Percentiles rank a stretch among this genome's conserved stretches.
Conservation (phyloP, 2,888 invertebrate species). For the Tenthredo scrophulariae region DNA sequence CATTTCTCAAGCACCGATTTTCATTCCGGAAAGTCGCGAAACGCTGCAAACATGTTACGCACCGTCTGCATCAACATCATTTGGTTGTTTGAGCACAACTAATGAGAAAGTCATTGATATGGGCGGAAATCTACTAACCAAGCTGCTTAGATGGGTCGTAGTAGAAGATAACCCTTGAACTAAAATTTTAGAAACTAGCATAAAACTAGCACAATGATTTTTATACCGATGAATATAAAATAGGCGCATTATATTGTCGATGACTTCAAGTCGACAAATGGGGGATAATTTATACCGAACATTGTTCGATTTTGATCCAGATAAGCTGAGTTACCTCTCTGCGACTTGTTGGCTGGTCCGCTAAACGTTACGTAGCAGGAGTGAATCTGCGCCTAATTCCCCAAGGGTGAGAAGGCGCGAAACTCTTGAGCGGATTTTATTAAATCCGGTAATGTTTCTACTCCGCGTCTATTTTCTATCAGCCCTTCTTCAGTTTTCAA, state of each 20-base stretch:
- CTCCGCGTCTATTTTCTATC: neutral
- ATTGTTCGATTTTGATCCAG: conserved; percentile 24
- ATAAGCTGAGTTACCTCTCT: conserved; percentile 12
- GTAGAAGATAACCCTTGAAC: neutral
- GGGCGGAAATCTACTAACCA: neutral
- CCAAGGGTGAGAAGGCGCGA: neutral
- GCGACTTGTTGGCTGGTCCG: conserved; percentile 25
- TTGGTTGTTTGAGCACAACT: neutral
- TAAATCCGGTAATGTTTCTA: conserved; percentile 34
- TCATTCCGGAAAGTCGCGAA: neutral
- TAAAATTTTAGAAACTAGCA: neutral
- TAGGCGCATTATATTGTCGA: neutral
- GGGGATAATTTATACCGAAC: conserved; percentile 10
- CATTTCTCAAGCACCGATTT: neutral
- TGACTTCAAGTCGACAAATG: conserved; percentile 30
- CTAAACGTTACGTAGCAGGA: neutral
- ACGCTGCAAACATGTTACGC: neutral
- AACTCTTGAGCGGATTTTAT: conserved; percentile 12
- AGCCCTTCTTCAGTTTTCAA: neutral
- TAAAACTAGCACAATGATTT: neutral
- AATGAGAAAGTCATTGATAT: neutral
- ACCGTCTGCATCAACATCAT: neutral
- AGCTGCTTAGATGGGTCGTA: neutral
- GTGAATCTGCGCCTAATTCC: neutral
- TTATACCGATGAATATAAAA: neutral